Percentiles rank a stretch among this genome's conserved stretches.
Conservation (phyloP, 2,113 vertebrate species). For the Myotis lucifugus region DNA sequence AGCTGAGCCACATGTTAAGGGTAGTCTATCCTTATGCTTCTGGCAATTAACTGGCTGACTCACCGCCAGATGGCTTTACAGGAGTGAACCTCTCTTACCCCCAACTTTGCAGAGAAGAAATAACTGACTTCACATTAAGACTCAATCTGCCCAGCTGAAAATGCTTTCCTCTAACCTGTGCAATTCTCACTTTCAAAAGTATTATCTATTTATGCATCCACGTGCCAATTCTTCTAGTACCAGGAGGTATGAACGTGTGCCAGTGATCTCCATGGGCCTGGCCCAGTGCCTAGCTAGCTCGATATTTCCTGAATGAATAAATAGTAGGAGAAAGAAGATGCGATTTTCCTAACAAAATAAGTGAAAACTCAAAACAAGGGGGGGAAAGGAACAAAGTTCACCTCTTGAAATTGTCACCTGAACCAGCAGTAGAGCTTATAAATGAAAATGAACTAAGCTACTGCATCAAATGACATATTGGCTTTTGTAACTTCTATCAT, state of each 20-base stretch:
- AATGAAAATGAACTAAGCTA: neutral
- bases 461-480: neutral
- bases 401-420: neutral
- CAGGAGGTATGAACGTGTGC: neutral
- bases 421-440: slow-evolving; percentile 22
- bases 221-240: neutral
- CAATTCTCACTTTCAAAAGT: slow-evolving; percentile 8
- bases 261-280: neutral
- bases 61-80: slow-evolving; percentile 51
- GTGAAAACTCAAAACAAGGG: slow-evolving; percentile 3
- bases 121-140: neutral
- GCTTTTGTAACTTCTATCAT: neutral
- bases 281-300: neutral
- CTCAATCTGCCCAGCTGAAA: neutral
- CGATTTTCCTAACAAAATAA: slow-evolving; percentile 27
- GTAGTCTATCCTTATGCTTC: neutral
- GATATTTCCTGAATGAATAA: slow-evolving; percentile 43
- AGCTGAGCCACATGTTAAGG: slow-evolving; percentile 37
- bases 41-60: slow-evolving; percentile 38
- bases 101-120: neutral
- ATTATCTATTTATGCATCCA: neutral
- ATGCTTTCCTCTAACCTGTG: neutral
- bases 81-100: neutral
- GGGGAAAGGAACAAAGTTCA: neutral
- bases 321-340: neutral